These are phyloP conservation scores for Cheilinus undulatus DNA, from an alignment of 2,113 vertebrate species.

Conservation along the genomic window DNA sequence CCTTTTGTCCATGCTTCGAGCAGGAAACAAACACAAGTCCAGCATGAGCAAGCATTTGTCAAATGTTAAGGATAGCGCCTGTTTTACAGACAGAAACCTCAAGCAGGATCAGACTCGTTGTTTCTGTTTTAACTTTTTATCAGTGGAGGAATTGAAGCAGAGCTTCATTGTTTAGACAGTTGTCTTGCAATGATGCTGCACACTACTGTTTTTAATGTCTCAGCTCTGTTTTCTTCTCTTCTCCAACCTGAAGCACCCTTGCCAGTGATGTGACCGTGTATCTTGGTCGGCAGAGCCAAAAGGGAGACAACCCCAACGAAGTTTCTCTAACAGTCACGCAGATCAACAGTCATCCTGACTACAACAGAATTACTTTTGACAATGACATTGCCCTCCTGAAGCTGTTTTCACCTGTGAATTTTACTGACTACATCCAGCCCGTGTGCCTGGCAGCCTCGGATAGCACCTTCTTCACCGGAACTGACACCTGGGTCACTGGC, in stretches of 20 bases:
- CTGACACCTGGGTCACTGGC: slow-evolving; percentile 84
- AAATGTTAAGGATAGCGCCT: too few species aligned
- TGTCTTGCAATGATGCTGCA: too few species aligned
- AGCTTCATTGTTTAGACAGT: too few species aligned
- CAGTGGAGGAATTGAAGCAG: too few species aligned
- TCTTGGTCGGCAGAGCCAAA: slow-evolving; percentile 55
- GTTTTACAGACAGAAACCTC: too few species aligned
- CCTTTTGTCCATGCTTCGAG: too few species aligned
- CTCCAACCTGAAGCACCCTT: rapidly evolving
- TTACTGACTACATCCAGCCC: slow-evolving; percentile 75
- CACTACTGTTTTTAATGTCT: background rate
- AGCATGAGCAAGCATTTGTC: too few species aligned
- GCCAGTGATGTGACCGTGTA: rapidly evolving
- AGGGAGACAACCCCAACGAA: slow-evolving; percentile 19
- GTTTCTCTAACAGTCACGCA: background rate
- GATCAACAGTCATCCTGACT: slow-evolving; percentile 71
- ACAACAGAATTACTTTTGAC: background rate
- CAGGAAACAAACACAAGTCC: too few species aligned
- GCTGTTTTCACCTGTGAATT: slow-evolving; percentile 68
- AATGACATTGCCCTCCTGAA: slow-evolving; percentile 83
- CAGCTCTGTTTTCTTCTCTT: background rate
- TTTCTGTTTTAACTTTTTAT: too few species aligned
- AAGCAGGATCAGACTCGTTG: too few species aligned
- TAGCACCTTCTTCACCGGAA: slow-evolving; percentile 76
- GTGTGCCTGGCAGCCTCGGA: slow-evolving; percentile 81